phyloP scores from a whole-genome alignment of 2,888 invertebrate species.

The Nemotelus nigrinus region DNA sequence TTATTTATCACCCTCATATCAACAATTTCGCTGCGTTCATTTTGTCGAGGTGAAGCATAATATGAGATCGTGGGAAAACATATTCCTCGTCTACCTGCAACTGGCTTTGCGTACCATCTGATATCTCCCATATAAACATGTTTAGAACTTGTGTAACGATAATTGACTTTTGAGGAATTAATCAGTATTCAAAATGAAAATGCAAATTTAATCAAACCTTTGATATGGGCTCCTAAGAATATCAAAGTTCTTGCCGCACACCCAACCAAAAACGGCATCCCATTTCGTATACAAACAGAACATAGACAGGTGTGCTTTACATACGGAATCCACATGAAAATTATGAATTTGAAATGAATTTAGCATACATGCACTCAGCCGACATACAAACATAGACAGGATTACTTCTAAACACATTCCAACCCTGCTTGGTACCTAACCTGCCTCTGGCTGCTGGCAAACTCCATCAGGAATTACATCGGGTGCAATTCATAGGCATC shows the following conservation, averaged over 20 bases:
- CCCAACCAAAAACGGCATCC: not conserved
- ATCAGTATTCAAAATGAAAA: conserved; percentile 55
- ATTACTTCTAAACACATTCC: conserved; percentile 7
- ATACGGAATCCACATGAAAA: conserved; percentile 36
- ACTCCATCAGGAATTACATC: not conserved
- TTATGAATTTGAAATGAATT: conserved; percentile 42
- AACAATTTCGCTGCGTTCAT: no score
- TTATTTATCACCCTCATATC: no score
- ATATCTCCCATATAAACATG: conserved; percentile 38
- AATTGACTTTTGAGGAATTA: conserved; percentile 55
- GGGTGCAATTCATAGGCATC: conserved; percentile 20
- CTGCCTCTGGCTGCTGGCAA: conserved; percentile 10
- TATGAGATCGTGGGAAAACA: no score
- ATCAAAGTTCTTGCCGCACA: not conserved
- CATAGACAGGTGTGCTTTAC: conserved; percentile 19
- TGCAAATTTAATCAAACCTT: conserved; percentile 55
- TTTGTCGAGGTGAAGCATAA: no score
- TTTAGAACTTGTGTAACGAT: conserved; percentile 54
- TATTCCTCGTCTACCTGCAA: no score
- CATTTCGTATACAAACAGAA: not conserved
- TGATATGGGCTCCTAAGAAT: conserved; percentile 10
- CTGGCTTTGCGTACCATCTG: no score
- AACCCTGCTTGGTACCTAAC: not conserved
- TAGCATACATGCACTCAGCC: conserved; percentile 30
- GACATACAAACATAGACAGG: not conserved